phyloP scores from a whole-genome alignment of 2,797 vertebrate species.

The Phoeniculus purpureus region DNA sequence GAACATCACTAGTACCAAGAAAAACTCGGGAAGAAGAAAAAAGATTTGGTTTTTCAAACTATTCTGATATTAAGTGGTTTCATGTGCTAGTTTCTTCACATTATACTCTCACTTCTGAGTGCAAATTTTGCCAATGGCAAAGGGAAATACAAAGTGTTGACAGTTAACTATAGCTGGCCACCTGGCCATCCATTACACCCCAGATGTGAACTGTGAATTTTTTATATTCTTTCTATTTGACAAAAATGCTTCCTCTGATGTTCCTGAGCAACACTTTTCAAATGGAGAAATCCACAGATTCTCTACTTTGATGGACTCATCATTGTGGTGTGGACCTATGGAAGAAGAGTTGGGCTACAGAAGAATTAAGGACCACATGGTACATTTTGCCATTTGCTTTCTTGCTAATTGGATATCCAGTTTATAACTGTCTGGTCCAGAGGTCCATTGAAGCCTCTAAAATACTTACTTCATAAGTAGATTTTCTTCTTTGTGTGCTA shows the following conservation, averaged over 20 bases:
- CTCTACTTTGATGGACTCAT: slow-evolving; percentile 2
- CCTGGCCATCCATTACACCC: slow-evolving; percentile 67
- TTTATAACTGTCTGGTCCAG: not conserved
- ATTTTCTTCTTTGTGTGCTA: not conserved
- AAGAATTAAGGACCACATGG: not conserved
- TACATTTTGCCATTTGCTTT: slow-evolving; percentile 29
- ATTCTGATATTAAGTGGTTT: slow-evolving; percentile 46
- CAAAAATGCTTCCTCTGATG: slow-evolving; percentile 48
- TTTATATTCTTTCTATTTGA: slow-evolving; percentile 58
- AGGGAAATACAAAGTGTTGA: slow-evolving; percentile 71
- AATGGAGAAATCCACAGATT: slow-evolving; percentile 49
- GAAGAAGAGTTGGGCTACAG: not conserved
- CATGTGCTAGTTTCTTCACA: slow-evolving; percentile 59
- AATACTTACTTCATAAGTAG: not conserved
- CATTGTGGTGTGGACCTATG: not conserved
- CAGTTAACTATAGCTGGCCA: slow-evolving; percentile 71
- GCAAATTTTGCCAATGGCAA: slow-evolving; percentile 70
- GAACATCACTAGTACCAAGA: not conserved
- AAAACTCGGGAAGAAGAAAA: not conserved
- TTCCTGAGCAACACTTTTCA: slow-evolving; percentile 43
- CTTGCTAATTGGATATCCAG: not conserved
- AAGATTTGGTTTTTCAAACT: not conserved
- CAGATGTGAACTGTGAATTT: slow-evolving; percentile 65
- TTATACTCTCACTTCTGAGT: slow-evolving; percentile 66
- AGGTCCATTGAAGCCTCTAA: not conserved